Percentiles rank a stretch among this genome's conserved stretches.
Conservation (phyloP, 2,113 vertebrate species). For the Calidris pugnax region DNA sequence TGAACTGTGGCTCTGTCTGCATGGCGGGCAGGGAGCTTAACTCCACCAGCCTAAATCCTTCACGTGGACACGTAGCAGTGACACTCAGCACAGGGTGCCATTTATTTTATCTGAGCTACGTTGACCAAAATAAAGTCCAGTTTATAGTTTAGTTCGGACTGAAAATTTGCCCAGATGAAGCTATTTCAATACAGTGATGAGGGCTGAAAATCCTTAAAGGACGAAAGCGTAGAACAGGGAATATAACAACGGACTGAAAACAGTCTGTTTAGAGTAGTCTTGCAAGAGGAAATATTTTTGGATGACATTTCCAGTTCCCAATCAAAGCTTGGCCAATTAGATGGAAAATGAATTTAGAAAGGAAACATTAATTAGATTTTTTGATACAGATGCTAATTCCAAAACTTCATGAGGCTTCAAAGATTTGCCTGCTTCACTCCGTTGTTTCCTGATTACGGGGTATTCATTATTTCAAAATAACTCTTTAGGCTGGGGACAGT, state of each 20-base stretch:
- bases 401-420: background rate
- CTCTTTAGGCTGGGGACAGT: background rate
- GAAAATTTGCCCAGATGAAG: background rate
- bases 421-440: background rate
- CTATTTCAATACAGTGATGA: background rate
- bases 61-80: background rate
- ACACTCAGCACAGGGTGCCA: background rate
- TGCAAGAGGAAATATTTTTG: conserved; percentile 35
- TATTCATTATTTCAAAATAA: conserved; percentile 27
- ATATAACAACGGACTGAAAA: background rate
- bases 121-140: background rate
- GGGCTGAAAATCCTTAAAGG: background rate
- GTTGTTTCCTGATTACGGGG: background rate
- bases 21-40: background rate
- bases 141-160: background rate
- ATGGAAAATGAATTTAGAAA: conserved; percentile 40
- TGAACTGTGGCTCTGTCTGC: background rate
- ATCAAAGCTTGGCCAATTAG: conserved; percentile 44
- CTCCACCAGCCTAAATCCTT: background rate
- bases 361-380: conserved; percentile 38
- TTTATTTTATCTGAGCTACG: background rate
- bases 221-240: background rate
- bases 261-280: background rate
- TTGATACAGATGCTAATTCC: background rate
- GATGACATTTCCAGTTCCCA: conserved; percentile 40